phyloP scores from a whole-genome alignment of 1,140 invertebrate genomes.

The Teleopsis dalmanni region DNA sequence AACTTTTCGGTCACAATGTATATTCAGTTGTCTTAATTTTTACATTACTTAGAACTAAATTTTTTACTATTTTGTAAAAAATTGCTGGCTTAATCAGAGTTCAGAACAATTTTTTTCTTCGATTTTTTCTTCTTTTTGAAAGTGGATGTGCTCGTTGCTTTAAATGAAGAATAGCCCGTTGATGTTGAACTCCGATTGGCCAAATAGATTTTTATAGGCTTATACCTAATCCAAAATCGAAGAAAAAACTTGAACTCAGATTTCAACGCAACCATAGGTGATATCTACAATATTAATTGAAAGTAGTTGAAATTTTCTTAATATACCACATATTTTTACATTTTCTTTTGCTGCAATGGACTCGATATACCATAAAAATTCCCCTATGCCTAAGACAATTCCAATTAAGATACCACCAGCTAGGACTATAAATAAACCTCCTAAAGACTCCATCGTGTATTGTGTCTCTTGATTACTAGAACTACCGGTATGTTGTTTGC shows the following conservation, averaged over 20 bases:
- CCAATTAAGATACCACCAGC: slow-evolving; percentile 58
- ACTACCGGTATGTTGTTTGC: slow-evolving; percentile 8
- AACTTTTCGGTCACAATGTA: too few species aligned
- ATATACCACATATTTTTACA: slow-evolving; percentile 14
- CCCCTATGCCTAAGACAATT: slow-evolving; percentile 59
- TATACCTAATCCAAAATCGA: slow-evolving; percentile 55
- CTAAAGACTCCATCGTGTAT: slow-evolving; percentile 71
- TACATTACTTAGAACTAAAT: too few species aligned
- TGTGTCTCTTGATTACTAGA: slow-evolving; percentile 42
- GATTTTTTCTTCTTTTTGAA: slow-evolving; percentile 25
- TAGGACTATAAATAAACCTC: slow-evolving; percentile 83
- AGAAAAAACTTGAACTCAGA: slow-evolving; percentile 56
- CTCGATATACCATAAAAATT: slow-evolving; percentile 78
- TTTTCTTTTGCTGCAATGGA: slow-evolving; percentile 68
- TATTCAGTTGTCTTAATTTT: too few species aligned
- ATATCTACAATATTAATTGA: slow-evolving; percentile 46
- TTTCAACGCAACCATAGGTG: slow-evolving; percentile 52
- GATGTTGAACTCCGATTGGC: slow-evolving; percentile 31
- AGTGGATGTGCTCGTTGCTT: slow-evolving; percentile 18
- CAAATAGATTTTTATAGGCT: slow-evolving; percentile 49
- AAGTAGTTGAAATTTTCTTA: background rate
- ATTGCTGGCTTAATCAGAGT: too few species aligned
- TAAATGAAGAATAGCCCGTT: slow-evolving; percentile 29
- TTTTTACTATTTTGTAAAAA: too few species aligned
- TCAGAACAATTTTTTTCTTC: slow-evolving; percentile 4